Evolutionary conservation across 2,113 vertebrate species (phyloP), one percentile per base, ranked within the genome.

Genomic region (Rynchops niger): DNA sequence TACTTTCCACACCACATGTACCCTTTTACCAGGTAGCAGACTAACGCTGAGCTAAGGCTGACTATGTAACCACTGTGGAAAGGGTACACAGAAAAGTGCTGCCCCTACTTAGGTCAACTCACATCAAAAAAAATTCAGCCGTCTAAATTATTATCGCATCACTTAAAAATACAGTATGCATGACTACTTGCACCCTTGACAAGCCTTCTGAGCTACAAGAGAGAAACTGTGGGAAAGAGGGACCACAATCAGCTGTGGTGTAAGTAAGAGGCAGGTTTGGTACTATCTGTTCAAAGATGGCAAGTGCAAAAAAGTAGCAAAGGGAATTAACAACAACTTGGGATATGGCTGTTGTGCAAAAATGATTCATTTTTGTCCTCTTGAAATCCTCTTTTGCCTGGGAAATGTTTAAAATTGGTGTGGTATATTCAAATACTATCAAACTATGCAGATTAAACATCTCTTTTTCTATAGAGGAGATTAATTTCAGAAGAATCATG

Each of bases 21-120:
- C 36, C 49, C 59, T 95, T 74, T 65, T 66, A 70, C 84, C 58
- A 69, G 21, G 32, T 56, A 84, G 69, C 23, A 88, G 50, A 40
- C 47, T 40, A 69, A 21, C 32, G 11, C 10, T 8, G 55, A 71
- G 18, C 12, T 50, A 65, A 81, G 38, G 45, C 25, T 18, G 9
- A 59, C 50, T 65, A 2, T 8, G 17, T 4, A 61, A 82, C 11
- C 22, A 8, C n/a, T 21, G n/a, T 16, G 38, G 42, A 67, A 94
- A 34, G 20, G 12, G 20, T 53, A 18, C 1, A 0, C 9, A 26
- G 0, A 2, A 91, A 84, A 82, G 1, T 36, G 15, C 38, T 27
- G 13, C 40, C 7, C n/a, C 11, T 2, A 1, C 22, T 61, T 55
- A 50, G 26, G 17, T 40, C 25, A 71, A 13, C 22, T 81, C 47